Evolutionary conservation across 2,888 invertebrate species (phyloP).

Genomic region (Cinara cedri): DNA sequence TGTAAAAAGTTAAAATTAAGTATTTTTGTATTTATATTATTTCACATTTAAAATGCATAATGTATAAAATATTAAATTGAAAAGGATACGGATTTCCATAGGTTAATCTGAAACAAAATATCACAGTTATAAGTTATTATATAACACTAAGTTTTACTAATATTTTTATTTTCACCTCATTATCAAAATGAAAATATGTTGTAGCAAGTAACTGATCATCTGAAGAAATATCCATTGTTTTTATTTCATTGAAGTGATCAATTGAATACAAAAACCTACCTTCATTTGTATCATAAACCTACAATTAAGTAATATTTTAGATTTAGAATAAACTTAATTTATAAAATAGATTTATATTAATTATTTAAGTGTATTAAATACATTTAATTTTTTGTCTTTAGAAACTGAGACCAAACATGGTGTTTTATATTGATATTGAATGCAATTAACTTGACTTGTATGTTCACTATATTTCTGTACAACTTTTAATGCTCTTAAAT

Average conservation of each 20-base stretch:
- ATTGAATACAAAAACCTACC: slow-evolving; percentile 47
- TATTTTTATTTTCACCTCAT: slow-evolving; percentile 23
- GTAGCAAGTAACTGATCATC: slow-evolving; percentile 45
- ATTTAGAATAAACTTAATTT: not conserved
- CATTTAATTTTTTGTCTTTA: slow-evolving; percentile 46
- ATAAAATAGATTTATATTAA: not conserved
- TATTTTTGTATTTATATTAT: slow-evolving; percentile 40
- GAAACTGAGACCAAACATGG: slow-evolving; percentile 37
- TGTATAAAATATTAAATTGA: not conserved
- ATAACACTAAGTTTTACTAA: no score
- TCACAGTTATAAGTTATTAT: not conserved
- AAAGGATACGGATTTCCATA: slow-evolving; percentile 18
- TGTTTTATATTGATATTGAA: slow-evolving; percentile 35
- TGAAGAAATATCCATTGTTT: slow-evolving; percentile 30
- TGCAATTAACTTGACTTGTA: slow-evolving; percentile 13
- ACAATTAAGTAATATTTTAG: not conserved
- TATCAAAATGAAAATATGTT: slow-evolving; percentile 25
- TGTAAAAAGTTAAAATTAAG: slow-evolving; percentile 31
- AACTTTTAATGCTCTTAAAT: slow-evolving; percentile 41
- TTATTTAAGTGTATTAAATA: not conserved
- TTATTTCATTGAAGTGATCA: slow-evolving; percentile 28
- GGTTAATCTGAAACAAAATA: slow-evolving; percentile 27
- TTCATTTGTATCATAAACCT: slow-evolving; percentile 51
- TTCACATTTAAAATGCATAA: not conserved
- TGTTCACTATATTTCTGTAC: slow-evolving; percentile 31